A percentile compares a stretch with the other conserved stretches of the same genome.
These are phyloP conservation scores for Caenorhabditis sp. DNA, from an alignment of 2,888 invertebrate genomes.

Conservation along the genomic window DNA sequence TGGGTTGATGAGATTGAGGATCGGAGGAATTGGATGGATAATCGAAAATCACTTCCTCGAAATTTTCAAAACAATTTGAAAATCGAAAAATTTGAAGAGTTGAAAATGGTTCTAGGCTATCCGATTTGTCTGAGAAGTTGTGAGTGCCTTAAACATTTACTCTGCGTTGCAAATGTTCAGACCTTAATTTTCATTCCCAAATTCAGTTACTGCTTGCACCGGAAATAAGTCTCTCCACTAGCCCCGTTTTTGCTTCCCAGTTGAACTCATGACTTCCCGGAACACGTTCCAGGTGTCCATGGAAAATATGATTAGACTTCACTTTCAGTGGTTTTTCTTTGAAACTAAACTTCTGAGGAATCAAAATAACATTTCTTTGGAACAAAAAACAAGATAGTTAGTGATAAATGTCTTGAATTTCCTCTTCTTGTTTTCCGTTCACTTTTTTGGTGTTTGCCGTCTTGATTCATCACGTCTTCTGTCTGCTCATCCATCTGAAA, in stretches of 20 bases:
- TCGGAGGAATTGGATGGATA: not conserved
- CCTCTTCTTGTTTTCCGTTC: not conserved
- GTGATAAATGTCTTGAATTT: not conserved
- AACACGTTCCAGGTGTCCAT: not conserved
- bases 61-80: no score
- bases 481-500: conserved; percentile 18
- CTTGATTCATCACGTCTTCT: not conserved
- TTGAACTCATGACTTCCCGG: conserved; percentile 15
- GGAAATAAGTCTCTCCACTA: not conserved
- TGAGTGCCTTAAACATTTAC: no score
- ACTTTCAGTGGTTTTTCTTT: not conserved
- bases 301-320: no score
- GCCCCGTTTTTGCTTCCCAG: not conserved
- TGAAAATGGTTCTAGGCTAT: no score
- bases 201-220: not conserved
- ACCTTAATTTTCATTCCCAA: not conserved
- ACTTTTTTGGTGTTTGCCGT: conserved; percentile 1
- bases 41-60: not conserved
- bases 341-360: not conserved
- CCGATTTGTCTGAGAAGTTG: no score
- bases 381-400: not conserved
- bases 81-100: no score
- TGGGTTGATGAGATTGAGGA: no score
- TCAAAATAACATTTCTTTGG: not conserved
- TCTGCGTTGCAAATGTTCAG: not conserved